phyloP scores from a whole-genome alignment of 1,140 invertebrate genomes.

The Drosophila persimilis region DNA sequence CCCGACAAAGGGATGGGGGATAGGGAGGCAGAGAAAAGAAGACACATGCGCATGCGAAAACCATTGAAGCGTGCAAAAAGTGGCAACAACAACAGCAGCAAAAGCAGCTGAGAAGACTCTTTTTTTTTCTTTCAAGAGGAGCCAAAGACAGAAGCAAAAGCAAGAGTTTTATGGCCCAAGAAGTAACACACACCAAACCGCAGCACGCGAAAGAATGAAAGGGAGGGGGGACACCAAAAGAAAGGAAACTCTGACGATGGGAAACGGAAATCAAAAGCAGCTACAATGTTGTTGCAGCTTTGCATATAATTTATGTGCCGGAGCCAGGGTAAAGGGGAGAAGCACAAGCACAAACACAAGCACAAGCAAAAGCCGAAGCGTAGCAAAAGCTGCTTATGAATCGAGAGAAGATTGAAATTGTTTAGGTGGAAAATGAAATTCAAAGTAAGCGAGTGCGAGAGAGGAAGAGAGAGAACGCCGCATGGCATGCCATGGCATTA shows the following conservation, averaged over 20 bases:
- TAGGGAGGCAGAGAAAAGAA: slow-evolving; percentile 37
- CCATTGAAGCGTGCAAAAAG: slow-evolving; percentile 78
- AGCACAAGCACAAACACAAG: neutral
- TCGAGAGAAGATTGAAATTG: slow-evolving; percentile 63
- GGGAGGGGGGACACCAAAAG: slow-evolving; percentile 48
- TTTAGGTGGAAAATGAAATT: slow-evolving; percentile 67
- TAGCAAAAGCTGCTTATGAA: slow-evolving; percentile 74
- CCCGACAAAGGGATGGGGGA: slow-evolving; percentile 25
- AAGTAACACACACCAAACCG: slow-evolving; percentile 59
- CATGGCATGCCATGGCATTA: slow-evolving; percentile 4
- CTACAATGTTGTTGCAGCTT: slow-evolving; percentile 67
- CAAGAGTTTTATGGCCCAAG: slow-evolving; percentile 67
- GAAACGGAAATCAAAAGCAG: slow-evolving; percentile 82
- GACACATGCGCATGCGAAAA: slow-evolving; percentile 71
- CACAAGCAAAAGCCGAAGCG: slow-evolving; percentile 23
- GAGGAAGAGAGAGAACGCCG: neutral
- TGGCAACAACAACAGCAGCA: slow-evolving; percentile 27
- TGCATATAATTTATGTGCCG: slow-evolving; percentile 76
- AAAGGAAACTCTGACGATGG: slow-evolving; percentile 77
- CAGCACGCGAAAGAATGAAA: slow-evolving; percentile 56
- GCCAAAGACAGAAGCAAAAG: slow-evolving; percentile 45
- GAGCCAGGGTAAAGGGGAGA: slow-evolving; percentile 21
- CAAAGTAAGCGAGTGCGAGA: slow-evolving; percentile 9
- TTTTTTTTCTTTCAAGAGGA: neutral
- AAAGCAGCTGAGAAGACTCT: slow-evolving; percentile 3